Conservation (phyloP, 2,113 vertebrate genomes). For the Nibea coibor region DNA sequence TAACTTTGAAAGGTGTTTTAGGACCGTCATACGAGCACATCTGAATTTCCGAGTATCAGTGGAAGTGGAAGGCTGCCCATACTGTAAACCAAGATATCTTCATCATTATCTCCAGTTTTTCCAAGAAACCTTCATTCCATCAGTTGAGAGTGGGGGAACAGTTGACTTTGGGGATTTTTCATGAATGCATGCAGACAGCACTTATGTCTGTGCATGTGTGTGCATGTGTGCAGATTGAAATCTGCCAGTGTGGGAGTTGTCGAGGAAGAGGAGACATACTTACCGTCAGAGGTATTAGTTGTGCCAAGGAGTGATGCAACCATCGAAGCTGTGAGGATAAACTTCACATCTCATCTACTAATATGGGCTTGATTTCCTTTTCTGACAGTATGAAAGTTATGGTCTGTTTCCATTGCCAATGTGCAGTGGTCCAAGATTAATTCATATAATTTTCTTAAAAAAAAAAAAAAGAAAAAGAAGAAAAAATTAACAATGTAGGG, state of each 20-base stretch:
- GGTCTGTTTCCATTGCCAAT: not conserved
- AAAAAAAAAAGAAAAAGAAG: not conserved
- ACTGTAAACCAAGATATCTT: not conserved
- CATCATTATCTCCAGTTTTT: not conserved
- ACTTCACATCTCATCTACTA: not conserved
- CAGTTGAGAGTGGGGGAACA: too few relatives aligned
- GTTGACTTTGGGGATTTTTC: constrained; percentile 25
- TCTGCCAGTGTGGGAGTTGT: constrained; percentile 18
- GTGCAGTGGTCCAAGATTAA: not conserved
- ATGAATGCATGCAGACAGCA: not conserved
- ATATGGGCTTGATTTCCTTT: not conserved
- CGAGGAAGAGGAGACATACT: not conserved
- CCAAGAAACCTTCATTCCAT: not conserved
- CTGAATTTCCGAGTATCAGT: not conserved
- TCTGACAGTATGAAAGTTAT: not conserved
- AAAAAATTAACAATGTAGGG: not conserved
- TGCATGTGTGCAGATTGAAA: constrained; percentile 5
- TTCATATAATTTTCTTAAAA: not conserved
- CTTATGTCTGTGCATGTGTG: not conserved
- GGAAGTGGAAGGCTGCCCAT: not conserved
- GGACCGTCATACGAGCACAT: not conserved
- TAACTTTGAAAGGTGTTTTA: too few relatives aligned
- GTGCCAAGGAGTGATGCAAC: constrained; percentile 37
- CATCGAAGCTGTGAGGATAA: not conserved
- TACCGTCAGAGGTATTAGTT: not conserved